Percentiles rank a stretch among this genome's conserved stretches.
Evolutionary conservation across 2,888 invertebrate species (phyloP).

Genomic region (Pollenia labialis): DNA sequence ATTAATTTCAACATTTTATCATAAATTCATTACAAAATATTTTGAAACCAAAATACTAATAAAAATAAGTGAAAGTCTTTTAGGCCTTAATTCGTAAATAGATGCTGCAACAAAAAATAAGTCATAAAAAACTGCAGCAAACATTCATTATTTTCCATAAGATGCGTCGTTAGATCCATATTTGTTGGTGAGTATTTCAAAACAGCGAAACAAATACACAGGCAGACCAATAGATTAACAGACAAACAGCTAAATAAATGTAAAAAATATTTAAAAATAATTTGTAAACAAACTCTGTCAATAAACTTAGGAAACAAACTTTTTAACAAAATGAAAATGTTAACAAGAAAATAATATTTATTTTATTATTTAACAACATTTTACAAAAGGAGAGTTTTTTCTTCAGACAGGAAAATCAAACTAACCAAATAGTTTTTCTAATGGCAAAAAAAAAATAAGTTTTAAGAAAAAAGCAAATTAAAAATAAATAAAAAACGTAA

Average conservation of each 20-base stretch:
- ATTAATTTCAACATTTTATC: constrained; percentile 12
- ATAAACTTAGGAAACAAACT: constrained; percentile 41
- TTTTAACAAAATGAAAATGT: constrained; percentile 8
- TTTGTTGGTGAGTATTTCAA: constrained; percentile 37
- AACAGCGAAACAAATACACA: neutral
- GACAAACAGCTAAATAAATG: constrained; percentile 4
- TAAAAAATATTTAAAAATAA: constrained; percentile 35
- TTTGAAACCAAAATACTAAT: neutral
- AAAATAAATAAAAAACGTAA: neutral
- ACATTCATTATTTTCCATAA: constrained; percentile 14
- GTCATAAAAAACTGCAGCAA: constrained; percentile 12
- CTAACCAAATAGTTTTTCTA: neutral
- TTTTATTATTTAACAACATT: constrained; percentile 39
- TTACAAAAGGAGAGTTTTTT: constrained; percentile 37
- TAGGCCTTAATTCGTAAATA: constrained; percentile 33
- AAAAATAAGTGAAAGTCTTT: constrained; percentile 50
- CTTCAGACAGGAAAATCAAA: constrained; percentile 42
- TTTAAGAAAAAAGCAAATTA: constrained; percentile 25
- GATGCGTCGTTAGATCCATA: constrained; percentile 52
- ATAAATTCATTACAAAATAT: constrained; percentile 12
- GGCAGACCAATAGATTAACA: neutral
- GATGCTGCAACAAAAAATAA: constrained; percentile 32
- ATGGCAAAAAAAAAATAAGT: constrained; percentile 9
- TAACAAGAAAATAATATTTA: neutral
- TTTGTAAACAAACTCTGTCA: constrained; percentile 61